Conservation (phyloP, 2,797 vertebrate genomes). For the Cetoscarus ocellatus region DNA sequence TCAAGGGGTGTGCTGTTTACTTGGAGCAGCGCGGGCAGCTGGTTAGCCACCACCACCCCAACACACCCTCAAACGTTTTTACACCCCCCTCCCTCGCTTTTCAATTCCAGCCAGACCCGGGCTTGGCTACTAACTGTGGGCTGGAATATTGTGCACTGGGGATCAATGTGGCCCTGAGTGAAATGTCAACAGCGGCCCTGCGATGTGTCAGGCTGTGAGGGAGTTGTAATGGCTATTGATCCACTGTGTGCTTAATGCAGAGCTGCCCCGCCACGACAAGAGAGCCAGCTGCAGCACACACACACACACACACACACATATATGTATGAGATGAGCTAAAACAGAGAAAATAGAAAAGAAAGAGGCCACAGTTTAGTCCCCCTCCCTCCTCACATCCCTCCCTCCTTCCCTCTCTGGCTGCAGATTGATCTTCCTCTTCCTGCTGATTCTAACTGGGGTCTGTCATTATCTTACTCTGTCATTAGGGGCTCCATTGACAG, state of each 20-base stretch:
- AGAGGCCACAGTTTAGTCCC: slow-evolving; percentile 73
- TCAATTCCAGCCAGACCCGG: slow-evolving; percentile 93
- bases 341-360: slow-evolving; percentile 92
- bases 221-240: slow-evolving; percentile 99
- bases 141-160: slow-evolving; percentile 94
- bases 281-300: slow-evolving; percentile 90
- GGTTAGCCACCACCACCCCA: slow-evolving; percentile 86
- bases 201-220: slow-evolving; percentile 97
- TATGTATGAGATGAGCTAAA: slow-evolving; percentile 97
- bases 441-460: slow-evolving; percentile 99
- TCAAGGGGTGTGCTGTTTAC: slow-evolving; percentile 92
- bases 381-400: slow-evolving; percentile 93
- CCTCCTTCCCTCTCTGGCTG: slow-evolving; percentile 95
- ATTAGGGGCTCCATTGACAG: slow-evolving; percentile 99
- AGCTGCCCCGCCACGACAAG: slow-evolving; percentile 84
- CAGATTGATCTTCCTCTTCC: slow-evolving; percentile 99
- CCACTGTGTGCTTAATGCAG: slow-evolving; percentile 98
- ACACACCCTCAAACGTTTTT: slow-evolving; percentile 52
- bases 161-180: slow-evolving; percentile 98
- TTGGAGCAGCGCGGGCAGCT: slow-evolving; percentile 88
- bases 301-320: slow-evolving; percentile 50
- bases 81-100: slow-evolving; percentile 82
- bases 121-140: slow-evolving; percentile 90
- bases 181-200: slow-evolving; percentile 97
- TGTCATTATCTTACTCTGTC: slow-evolving; percentile 99